Evolutionary conservation across 1,140 invertebrate genomes (phyloP), one percentile per base, ranked within the genome.

Genomic region (Polypedilum vanderplanki): DNA sequence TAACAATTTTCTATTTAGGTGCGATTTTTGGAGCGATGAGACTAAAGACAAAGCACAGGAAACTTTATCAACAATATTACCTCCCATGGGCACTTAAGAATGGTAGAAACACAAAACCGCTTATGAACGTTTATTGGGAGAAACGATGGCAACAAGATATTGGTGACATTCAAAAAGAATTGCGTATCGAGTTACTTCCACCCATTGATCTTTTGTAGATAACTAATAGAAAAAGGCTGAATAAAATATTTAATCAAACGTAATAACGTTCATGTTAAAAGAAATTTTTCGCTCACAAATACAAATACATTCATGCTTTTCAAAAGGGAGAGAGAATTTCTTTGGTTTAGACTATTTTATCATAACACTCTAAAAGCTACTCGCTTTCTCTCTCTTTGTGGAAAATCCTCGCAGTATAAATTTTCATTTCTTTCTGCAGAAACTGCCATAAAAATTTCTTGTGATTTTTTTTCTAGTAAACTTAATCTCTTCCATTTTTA

Each of bases 81-180:
- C 85, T 98, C 67, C 93, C 93, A 1, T 98, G 96, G 96, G 94
- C 95, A 10, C 85, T 97, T 5, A 83, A 87, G 78, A 95, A 90
- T 78, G 96, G 94, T 22, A 86, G 85, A 76, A 87, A 89, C 78
- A 87, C 90, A 15, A 89, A 90, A 78, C 80, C 80, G 67, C 74
- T 96, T 41, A 85, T 96, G 84, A 89, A 89, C 78, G 85, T 97
- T 65, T 98, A 95, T 84, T 98, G 90, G 87, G 97, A 99, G 82
- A 91, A 95, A 85, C 87, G 95, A 77, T 98, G 96, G 95, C 93
- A 97, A 73, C 93, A 97, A 83, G 85, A 91, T 46, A 83, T 98
- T 5, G 79, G 85, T 74, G 93, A 98, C 22, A 88, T 98, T 77
- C 87, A 93, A 77, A 84, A 84, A 76, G 91, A 94, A 85, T 87